phyloP scores from a whole-genome alignment of 2,888 invertebrate genomes.

The Machimus rusticus region DNA sequence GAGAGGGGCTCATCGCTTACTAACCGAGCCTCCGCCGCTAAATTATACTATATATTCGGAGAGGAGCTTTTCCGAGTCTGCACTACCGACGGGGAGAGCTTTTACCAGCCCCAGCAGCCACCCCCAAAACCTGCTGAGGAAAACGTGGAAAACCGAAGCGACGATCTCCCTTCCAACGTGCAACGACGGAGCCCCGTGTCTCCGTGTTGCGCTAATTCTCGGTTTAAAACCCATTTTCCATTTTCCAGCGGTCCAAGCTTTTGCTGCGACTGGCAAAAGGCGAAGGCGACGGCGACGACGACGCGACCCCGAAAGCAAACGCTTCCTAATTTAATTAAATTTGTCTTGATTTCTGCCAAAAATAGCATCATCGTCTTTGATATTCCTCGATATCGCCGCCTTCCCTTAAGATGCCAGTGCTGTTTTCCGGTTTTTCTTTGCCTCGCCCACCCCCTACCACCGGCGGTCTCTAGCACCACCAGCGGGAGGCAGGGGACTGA shows the following conservation, averaged over 20 bases:
- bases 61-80: not conserved
- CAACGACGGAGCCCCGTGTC: not conserved
- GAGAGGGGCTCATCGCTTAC: not conserved
- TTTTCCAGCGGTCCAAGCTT: slow-evolving; percentile 14
- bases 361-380: slow-evolving; percentile 19
- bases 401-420: not conserved
- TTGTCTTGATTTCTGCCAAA: slow-evolving; percentile 29
- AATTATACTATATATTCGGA: not conserved
- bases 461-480: not conserved
- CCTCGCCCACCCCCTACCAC: not conserved
- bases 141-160: not conserved
- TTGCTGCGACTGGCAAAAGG: slow-evolving; percentile 1
- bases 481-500: not conserved
- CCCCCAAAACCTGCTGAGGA: not conserved
- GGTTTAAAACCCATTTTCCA: not conserved
- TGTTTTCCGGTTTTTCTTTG: slow-evolving; percentile 12
- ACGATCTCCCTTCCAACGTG: not conserved
- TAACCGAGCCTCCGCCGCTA: not conserved
- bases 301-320: not conserved
- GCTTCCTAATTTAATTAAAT: slow-evolving; percentile 27
- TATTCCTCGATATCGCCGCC: not conserved
- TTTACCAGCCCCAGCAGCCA: not conserved
- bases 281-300: not conserved
- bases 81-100: not conserved
- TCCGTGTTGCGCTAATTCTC: slow-evolving; percentile 1